Percentiles rank a stretch among this genome's conserved stretches.
Evolutionary conservation across 2,797 vertebrate genomes (phyloP).

Genomic region (Enteromius viviparus): DNA sequence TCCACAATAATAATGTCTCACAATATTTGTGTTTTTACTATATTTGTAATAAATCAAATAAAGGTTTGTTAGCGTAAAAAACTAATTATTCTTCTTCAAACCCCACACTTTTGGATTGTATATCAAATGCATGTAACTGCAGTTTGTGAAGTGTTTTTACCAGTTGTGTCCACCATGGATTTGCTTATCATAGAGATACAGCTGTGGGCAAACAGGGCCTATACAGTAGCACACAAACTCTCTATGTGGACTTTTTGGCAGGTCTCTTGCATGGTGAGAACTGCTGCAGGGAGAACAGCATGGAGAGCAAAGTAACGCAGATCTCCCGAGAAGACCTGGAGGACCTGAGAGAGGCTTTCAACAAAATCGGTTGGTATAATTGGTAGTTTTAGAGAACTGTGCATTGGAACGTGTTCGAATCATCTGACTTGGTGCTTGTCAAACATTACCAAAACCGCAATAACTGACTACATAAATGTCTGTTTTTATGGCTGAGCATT

Average conservation of each 20-base stretch:
- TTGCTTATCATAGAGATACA: conserved; percentile 25
- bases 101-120: not conserved
- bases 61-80: not conserved
- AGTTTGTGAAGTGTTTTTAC: not conserved
- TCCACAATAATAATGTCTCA: not conserved
- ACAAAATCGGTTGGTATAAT: conserved; percentile 88
- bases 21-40: not conserved
- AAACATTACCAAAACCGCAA: conserved; percentile 54
- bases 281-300: conserved; percentile 62
- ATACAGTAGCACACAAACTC: not conserved
- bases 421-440: conserved; percentile 41
- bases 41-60: not conserved
- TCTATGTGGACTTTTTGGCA: conserved; percentile 39
- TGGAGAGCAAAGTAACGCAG: conserved; percentile 88
- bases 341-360: conserved; percentile 91
- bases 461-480: conserved; percentile 20
- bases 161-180: not conserved
- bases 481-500: not conserved
- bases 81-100: not conserved
- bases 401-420: not conserved
- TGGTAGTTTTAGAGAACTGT: not conserved
- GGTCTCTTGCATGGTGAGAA: conserved; percentile 51
- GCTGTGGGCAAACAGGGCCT: not conserved
- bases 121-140: not conserved
- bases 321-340: conserved; percentile 93